phyloP scores from a whole-genome alignment of 2,797 vertebrate species.

The Dendrocincla tyrannina region DNA sequence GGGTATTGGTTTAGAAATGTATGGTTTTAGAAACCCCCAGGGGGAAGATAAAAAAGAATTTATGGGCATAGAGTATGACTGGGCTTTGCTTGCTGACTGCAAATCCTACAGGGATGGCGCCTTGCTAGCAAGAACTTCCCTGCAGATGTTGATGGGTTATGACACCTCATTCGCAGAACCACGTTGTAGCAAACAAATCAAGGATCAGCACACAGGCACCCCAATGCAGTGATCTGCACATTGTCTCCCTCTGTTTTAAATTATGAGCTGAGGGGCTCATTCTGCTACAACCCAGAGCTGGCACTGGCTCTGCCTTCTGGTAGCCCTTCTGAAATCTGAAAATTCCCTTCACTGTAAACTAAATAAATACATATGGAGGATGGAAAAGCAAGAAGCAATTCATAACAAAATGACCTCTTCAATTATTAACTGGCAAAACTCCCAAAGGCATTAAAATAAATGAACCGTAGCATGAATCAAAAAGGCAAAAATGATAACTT shows the following conservation, averaged over 20 bases:
- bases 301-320: neutral
- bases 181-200: neutral
- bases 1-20: neutral
- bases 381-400: slow-evolving; percentile 7
- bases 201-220: neutral
- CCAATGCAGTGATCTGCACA: neutral
- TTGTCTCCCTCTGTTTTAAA: neutral
- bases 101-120: neutral
- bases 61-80: neutral
- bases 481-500: slow-evolving; percentile 38
- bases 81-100: neutral
- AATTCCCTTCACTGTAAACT: neutral
- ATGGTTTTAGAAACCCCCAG: neutral
- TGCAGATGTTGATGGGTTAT: neutral
- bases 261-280: neutral
- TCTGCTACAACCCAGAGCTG: neutral
- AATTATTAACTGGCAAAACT: slow-evolving; percentile 46
- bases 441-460: slow-evolving; percentile 15
- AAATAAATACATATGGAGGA: neutral
- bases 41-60: neutral
- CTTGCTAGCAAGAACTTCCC: neutral
- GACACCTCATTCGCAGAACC: neutral
- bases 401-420: slow-evolving; percentile 18
- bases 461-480: neutral
- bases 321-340: neutral